Evolutionary conservation across 2,888 invertebrate genomes (phyloP), one percentile per base, ranked within the genome.

Genomic region (Pasiphila rectangulata): DNA sequence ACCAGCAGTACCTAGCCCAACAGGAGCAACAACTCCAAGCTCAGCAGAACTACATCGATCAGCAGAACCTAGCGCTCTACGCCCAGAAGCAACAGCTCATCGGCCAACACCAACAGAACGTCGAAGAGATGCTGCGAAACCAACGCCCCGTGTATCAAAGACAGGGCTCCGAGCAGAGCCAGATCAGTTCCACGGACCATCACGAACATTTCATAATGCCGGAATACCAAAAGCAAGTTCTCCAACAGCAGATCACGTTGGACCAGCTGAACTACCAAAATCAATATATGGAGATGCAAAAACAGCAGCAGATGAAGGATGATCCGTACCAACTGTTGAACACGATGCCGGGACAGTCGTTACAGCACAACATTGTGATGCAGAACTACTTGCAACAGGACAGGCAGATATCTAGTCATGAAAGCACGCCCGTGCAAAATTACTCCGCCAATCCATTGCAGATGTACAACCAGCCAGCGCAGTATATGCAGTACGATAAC

Each of bases 41-140:
- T 9, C 90, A 90, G 51, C 90, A 90, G 54, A 91, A 91, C 58
- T 80, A 89, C 21, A 86, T 91, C 38, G 91, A 90, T 57, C 91
- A 91, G 58, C 89, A 90, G 63, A 89, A 87, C 39, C 71, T 90
- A 23, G 83, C 90, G 0, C 78, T 90, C 29, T 71, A 90, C 19
- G 84, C 91, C 0, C 85, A 89, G 43, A 90, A 89, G 53, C 86
- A 86, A 51, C 89, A 85, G 48, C 69, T 89, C 3, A 85, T 90
- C 69, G 90, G 88, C 0, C 89, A 90, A 46, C 90, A 90, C n/a
- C 85, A 89, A 45, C 89, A 87, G 44, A 85, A 85, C 54, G 79
- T 87, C 0, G 85, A 83, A 48, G 84, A 87, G 52, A 79, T 82
- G 20, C 53, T 86, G 1, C 63, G 85, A 4, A 59, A 75, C 0